These are phyloP conservation scores for Prosopocoilus inquinatus DNA, from an alignment of 2,888 invertebrate genomes.

Conservation along the genomic window DNA sequence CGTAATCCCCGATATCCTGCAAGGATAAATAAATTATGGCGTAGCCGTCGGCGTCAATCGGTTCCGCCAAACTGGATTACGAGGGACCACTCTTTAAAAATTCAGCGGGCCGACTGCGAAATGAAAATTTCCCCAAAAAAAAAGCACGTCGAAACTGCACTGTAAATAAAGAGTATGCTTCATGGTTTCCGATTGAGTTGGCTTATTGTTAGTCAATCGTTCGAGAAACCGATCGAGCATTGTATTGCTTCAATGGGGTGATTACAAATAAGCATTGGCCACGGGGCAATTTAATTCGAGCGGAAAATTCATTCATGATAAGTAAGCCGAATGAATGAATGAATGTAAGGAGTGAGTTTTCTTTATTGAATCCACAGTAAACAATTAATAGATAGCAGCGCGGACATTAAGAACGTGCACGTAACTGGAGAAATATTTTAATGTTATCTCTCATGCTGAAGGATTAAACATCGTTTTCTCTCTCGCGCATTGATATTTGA, in stretches of 20 bases:
- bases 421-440: no score
- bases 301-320: conserved; percentile 23
- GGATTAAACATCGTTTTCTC: no score
- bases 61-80: conserved; percentile 34
- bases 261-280: conserved; percentile 38
- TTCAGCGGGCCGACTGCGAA: background rate
- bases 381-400: no score
- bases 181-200: conserved; percentile 22
- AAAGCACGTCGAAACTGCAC: no score
- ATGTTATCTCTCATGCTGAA: no score
- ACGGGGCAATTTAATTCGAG: conserved; percentile 34
- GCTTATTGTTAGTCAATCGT: conserved; percentile 21
- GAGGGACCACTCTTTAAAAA: conserved; percentile 28
- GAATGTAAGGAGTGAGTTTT: no score
- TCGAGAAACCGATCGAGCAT: conserved; percentile 29
- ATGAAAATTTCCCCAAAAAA: no score
- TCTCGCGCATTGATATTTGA: no score
- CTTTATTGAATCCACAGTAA: no score
- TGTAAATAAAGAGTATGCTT: background rate
- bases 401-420: no score
- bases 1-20: conserved; percentile 35
- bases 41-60: conserved; percentile 29
- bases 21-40: conserved; percentile 34
- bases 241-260: conserved; percentile 38
- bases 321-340: background rate